Percentiles rank a stretch among this genome's conserved stretches.
These are phyloP conservation scores for Poeciliopsis gracilis DNA, from an alignment of 2,797 vertebrate genomes.

Conservation along the genomic window DNA sequence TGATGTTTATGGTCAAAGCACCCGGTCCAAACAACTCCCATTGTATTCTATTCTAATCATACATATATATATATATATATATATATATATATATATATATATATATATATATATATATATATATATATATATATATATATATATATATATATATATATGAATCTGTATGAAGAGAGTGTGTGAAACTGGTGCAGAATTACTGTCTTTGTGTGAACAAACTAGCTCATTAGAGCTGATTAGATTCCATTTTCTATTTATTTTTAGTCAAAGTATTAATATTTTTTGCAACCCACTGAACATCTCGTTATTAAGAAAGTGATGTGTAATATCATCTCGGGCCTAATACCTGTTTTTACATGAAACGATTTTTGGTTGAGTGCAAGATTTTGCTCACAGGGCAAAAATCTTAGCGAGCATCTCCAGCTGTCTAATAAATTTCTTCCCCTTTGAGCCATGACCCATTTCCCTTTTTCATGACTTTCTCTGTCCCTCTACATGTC, in stretches of 20 bases:
- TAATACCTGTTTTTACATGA: constrained; percentile 11
- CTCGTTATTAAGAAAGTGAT: neutral
- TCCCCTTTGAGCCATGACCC: constrained; percentile 44
- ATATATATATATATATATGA: too few species aligned
- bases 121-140: too few species aligned
- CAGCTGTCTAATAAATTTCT: constrained; percentile 51
- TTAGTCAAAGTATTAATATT: neutral
- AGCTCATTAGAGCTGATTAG: neutral
- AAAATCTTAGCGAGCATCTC: constrained; percentile 52
- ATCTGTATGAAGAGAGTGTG: neutral
- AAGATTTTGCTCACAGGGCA: constrained; percentile 37
- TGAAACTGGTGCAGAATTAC: neutral
- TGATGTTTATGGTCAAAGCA: neutral
- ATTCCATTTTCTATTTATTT: neutral
- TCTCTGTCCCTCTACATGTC: constrained; percentile 24
- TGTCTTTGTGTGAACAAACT: neutral
- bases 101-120: too few species aligned
- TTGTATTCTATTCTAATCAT: neutral
- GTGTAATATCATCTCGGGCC: neutral
- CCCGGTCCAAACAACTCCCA: neutral
- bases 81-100: too few species aligned
- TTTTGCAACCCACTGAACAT: neutral
- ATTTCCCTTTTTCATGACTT: constrained; percentile 23
- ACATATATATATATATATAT: too few species aligned
- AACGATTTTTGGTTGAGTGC: constrained; percentile 6